Conservation (phyloP, 2,888 invertebrate species). For the Willowsia nigromaculata region DNA sequence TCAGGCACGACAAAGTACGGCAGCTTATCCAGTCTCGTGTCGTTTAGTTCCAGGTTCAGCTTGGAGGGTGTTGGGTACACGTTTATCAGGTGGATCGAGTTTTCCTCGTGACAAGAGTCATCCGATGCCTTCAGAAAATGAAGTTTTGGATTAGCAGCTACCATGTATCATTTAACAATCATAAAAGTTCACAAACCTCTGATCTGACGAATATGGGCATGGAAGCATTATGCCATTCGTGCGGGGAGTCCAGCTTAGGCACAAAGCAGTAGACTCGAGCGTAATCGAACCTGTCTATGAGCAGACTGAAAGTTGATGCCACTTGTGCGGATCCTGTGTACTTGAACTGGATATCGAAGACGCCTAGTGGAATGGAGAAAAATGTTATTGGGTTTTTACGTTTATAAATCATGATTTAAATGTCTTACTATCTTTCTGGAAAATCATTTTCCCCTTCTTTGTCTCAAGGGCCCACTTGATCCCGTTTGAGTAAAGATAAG, state of each 20-base stretch:
- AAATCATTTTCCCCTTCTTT: slow-evolving; percentile 67
- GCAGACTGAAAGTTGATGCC: slow-evolving; percentile 67
- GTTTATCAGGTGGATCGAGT: slow-evolving; percentile 67
- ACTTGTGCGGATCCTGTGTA: slow-evolving; percentile 71
- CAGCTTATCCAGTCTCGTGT: slow-evolving; percentile 60
- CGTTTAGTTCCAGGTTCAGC: slow-evolving; percentile 50
- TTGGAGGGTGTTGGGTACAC: slow-evolving; percentile 73
- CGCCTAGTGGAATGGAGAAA: slow-evolving; percentile 36
- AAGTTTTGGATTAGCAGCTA: too few species aligned
- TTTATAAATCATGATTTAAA: not conserved
- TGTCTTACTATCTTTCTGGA: slow-evolving; percentile 70
- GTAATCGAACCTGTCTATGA: slow-evolving; percentile 67
- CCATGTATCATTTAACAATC: not conserved
- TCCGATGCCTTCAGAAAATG: slow-evolving; percentile 40
- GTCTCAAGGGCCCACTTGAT: slow-evolving; percentile 73
- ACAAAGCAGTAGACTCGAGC: slow-evolving; percentile 71
- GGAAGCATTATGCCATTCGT: slow-evolving; percentile 72
- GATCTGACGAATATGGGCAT: slow-evolving; percentile 70
- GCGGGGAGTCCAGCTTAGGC: slow-evolving; percentile 52
- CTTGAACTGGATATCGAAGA: slow-evolving; percentile 72
- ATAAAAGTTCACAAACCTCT: slow-evolving; percentile 49
- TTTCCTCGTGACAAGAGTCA: slow-evolving; percentile 62
- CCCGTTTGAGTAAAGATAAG: slow-evolving; percentile 68
- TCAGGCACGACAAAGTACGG: slow-evolving; percentile 69
- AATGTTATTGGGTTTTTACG: not conserved